These are phyloP conservation scores for Encarsia formosa DNA, from an alignment of 2,888 invertebrate genomes.

Conservation along the genomic window DNA sequence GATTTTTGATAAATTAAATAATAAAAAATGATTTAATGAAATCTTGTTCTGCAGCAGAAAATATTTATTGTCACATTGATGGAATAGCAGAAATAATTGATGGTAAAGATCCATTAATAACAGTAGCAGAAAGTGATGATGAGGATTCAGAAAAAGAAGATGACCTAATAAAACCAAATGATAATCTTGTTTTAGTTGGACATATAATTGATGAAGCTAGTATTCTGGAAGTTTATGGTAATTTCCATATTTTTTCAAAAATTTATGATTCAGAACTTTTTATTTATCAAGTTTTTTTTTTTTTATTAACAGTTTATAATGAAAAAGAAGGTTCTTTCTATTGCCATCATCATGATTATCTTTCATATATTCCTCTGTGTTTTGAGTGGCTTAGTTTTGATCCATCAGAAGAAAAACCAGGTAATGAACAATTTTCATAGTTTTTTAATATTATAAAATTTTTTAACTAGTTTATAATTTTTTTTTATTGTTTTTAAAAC, in stretches of 20 bases:
- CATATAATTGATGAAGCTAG: slow-evolving; percentile 84
- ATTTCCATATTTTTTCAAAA: slow-evolving; percentile 7
- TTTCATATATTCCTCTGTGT: slow-evolving; percentile 86
- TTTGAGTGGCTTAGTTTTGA: slow-evolving; percentile 92
- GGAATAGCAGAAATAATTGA: slow-evolving; percentile 39
- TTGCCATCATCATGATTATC: slow-evolving; percentile 87
- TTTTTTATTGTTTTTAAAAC: too few species aligned
- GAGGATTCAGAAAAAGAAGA: slow-evolving; percentile 81
- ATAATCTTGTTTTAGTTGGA: slow-evolving; percentile 85
- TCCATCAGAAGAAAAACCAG: slow-evolving; percentile 60
- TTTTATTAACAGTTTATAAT: slow-evolving; percentile 72
- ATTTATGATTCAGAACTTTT: too few species aligned
- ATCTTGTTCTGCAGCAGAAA: slow-evolving; percentile 32
- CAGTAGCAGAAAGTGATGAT: slow-evolving; percentile 43
- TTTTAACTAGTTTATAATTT: too few species aligned
- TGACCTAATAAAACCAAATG: slow-evolving; percentile 79
- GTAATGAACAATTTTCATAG: slow-evolving; percentile 12
- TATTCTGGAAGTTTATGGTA: slow-evolving; percentile 82
- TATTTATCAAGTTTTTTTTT: slow-evolving; percentile 8
- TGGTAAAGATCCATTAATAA: slow-evolving; percentile 42
- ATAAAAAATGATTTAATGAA: not conserved
- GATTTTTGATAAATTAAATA: not conserved
- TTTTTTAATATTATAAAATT: too few species aligned
- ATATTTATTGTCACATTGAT: slow-evolving; percentile 41
- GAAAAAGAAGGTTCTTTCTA: slow-evolving; percentile 84